Base-by-base conservation (phyloP, 2,113 vertebrate species). In the Thinocorus orbignyianus region DNA sequence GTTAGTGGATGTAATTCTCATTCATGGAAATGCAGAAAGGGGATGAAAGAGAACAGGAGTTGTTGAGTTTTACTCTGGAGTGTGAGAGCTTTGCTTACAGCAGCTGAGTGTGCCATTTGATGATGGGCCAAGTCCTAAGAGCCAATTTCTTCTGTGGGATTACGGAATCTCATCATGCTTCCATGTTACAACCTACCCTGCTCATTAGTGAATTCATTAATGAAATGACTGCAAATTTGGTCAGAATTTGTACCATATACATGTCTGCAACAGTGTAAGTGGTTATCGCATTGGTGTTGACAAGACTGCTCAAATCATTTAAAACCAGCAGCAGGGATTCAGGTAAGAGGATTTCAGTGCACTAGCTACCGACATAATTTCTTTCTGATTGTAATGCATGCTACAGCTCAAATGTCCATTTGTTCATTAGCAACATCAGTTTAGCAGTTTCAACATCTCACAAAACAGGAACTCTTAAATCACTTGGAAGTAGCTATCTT, bases 71-170 rank as follows among this genome's bases (percentile, higher is more conserved):
- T 52, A 85, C 52, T 39, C 16, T 46, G 10, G 10, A 54, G 26
- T 28, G 30, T 46, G 42, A 1, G 25, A 87, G 42, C 8, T 81
- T n/a, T 69, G 58, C 17, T 86, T 65, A 72, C 8, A 41, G 51
- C 11, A 48, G 33, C 44, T 39, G 14, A 10, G 9, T 31, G 7
- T 2, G 20, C 42, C 42, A 72, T 76, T 69, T 0, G 0, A 55
- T 39, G 33, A 64, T 10, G 17, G 28, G 72, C 31, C 60, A 85
- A 71, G 14, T 78, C 58, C 28, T 35, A 37, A 68, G 35, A 64
- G 65, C 48, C 39, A 74, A 64, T 15, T 46, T 51, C 11, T 58
- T 54, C 37, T 19, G 14, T 17, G 39, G 41, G 30, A 42, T 62
- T 89, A 33, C 2, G 7, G 26, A 68, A 19, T 72, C 61, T 78